These are phyloP conservation scores for Hypolimnas misippus DNA, from an alignment of 2,888 invertebrate genomes.

Conservation along the genomic window DNA sequence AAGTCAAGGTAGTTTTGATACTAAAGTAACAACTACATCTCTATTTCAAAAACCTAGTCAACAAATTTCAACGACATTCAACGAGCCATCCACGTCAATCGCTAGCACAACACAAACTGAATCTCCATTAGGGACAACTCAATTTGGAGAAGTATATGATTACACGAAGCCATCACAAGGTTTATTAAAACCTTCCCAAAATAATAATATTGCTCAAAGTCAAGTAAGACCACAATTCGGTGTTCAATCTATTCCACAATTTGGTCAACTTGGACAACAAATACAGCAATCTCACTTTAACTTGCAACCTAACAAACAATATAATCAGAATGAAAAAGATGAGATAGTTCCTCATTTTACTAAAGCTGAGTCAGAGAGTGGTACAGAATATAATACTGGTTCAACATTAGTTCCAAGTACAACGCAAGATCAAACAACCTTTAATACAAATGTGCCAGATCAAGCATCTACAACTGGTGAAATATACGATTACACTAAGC, in stretches of 20 bases:
- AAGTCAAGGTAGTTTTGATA: not conserved
- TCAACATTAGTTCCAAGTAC: not conserved
- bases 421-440: not conserved
- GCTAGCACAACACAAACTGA: conserved; percentile 10
- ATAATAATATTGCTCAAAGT: not conserved
- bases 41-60: conserved; percentile 5
- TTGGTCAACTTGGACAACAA: not conserved
- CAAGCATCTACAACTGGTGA: conserved; percentile 7
- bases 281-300: not conserved
- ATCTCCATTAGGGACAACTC: conserved; percentile 20
- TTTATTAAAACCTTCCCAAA: conserved; percentile 7
- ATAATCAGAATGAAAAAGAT: not conserved
- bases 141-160: conserved; percentile 38
- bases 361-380: not conserved
- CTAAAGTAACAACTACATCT: not conserved
- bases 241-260: not conserved
- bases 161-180: conserved; percentile 20
- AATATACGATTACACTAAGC: not conserved
- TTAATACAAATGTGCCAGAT: not conserved
- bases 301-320: not conserved
- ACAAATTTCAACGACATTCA: conserved; percentile 1
- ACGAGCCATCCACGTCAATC: conserved; percentile 1
- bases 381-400: not conserved
- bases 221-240: not conserved
- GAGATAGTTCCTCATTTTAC: not conserved